Base-by-base conservation (phyloP, 2,797 vertebrate species). In the Amphiprion clarkii region DNA sequence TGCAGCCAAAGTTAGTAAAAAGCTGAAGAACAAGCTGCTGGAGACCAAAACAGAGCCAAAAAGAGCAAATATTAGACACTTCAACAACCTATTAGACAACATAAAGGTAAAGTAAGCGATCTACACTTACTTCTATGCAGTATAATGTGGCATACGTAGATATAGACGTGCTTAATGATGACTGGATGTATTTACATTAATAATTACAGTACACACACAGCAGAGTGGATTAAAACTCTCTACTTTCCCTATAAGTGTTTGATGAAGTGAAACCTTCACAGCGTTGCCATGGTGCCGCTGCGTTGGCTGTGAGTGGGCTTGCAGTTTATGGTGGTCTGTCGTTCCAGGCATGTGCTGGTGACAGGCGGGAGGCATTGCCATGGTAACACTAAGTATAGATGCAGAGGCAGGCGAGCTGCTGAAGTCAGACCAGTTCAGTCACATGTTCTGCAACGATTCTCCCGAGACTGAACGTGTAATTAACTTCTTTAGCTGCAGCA, bases 281-380 rank as follows among this genome's bases (percentile, higher is more conserved):
- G 33, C 0, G 70, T 87, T 84, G 40, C 79, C 80, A 39, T 67
- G 83, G 84, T 39, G 42, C 21, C 75, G 44, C 39, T 71, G 82
- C 69, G 78, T 88, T 87, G 86, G 86, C 76, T 86, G 80, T 82
- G 88, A 90, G 85, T 91, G 84, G 87, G 89, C 74, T 79, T 19
- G 67, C 27, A 40, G 61, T 80, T 76, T 88, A 89, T 88, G 87
- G 86, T 88, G 86, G 86, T 87, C 86, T 88, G 83, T 84, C 4
- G 6, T 84, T 80, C 51, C 39, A 73, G 64, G 79, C 90, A 88
- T 88, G 89, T 88, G 90, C 57, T 64, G 55, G 72, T 85, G 86
- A 88, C 88, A 89, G 84, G 71, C 33, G 40, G 76, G 52, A 67
- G 74, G 17, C 16, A 79, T 90, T 90, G 78, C 85, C 48, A 84